Base-by-base conservation (phyloP, 1,140 invertebrate species). In the Pogonomyrmex californicus region DNA sequence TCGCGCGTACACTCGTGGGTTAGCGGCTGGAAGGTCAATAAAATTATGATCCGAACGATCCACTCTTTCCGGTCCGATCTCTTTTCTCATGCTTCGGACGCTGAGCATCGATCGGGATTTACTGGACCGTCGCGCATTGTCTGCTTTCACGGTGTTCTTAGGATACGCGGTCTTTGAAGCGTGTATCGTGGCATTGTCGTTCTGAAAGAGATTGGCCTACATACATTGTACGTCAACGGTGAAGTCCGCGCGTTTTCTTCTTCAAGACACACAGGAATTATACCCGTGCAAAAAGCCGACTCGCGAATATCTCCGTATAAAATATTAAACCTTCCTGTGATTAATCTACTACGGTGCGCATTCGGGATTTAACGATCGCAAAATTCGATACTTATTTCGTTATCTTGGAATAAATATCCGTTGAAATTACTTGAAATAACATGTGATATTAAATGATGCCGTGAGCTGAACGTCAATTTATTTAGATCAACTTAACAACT, bases 121-220 rank as follows among this genome's bases (percentile, higher is more conserved):
- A 88, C 68, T 87, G 78, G 66, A 88, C 85, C 85, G 87, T 88
- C 85, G 71, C 85, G 87, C 85, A 77, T 86, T 79, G 76, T 85
- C 87, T 66, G 77, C 56, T 87, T 88, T 86, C 87, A 86, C 85
- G 38, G 36, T 86, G 44, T 65, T 78, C 76, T 86, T 79, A 70
- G 85, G 86, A 79, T 85, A 87, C 30, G 75, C 76, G 66, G 47
- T 71, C 85, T 86, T 56, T 76, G 66, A 63, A 75, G 68, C 66
- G 78, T 71, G 58, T 63, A 65, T 76, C 85, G 51, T 54, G 63
- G 36, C 49, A 87, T 75, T 71, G 23, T 60, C 70, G 44, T 33
- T 49, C 10, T 70, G 56, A 66, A 83, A 75, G 78, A 81, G 79
- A 83, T 73, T 83, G 79, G 79, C 49, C 63, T 83, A 66, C 44